Base-by-base conservation (phyloP, 2,113 vertebrate species). In the Bothrops jararaca region DNA sequence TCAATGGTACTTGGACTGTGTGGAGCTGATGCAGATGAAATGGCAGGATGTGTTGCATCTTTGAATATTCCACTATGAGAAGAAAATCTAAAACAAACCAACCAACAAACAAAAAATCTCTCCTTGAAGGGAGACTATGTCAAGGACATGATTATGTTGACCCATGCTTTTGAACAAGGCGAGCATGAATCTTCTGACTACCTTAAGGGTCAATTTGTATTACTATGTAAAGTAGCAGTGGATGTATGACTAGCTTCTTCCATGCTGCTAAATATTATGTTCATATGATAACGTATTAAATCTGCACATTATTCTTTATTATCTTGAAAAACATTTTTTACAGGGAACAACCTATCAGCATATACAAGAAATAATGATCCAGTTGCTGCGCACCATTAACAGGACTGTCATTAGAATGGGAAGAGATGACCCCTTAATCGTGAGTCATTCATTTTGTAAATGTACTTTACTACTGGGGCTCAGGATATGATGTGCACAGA, bases 361-460 rank as follows among this genome's bases (percentile, higher is more conserved):
- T 57, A 98, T 98, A 96, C 98, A 99, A 96, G 98, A 99, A 96
- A 98, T 99, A 93, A 99, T 99, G 97, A 97, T 98, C 15, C 98
- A 98, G 94, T 96, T 99, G 89, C 96, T 99, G 48, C 98, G 98
- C 94, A 98, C 97, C 0, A 99, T 99, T 95, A 99, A 99, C 97
- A 95, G 93, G 92, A 99, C 98, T 0, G 98, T 99, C 96, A 99
- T 99, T 97, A 98, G 97, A 0, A 99, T 99, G 99, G 98, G 98
- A 18, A 96, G 98, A 93, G 99, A 99, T 52, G 98, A 99, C 3
- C 13, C 96, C 85, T 97, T 99, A 93, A 99, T 98, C 69, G 99
- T 99, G 95, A 99, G 99, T 99, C 97, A 24, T 93, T 54, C 22
- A 50, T 89, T 91, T 92, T 57, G 22, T 34, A 86, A 89, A 58